These are phyloP conservation scores for Melanaphis sacchari DNA, from an alignment of 1,140 invertebrate species.

Conservation along the genomic window DNA sequence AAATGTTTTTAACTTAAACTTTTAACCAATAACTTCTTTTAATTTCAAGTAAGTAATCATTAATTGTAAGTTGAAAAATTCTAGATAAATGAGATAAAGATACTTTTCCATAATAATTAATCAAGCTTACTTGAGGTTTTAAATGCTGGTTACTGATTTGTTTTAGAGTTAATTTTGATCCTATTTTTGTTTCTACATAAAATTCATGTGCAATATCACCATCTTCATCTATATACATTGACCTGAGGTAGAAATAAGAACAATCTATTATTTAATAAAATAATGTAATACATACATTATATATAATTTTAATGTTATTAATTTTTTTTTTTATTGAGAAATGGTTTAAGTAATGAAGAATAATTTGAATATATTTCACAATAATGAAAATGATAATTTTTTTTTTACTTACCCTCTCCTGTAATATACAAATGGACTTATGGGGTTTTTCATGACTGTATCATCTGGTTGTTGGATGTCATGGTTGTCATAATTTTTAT, in stretches of 20 bases:
- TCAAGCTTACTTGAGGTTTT: conserved; percentile 63
- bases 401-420: conserved; percentile 58
- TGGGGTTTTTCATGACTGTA: background rate
- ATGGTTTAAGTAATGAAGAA: background rate
- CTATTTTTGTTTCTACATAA: conserved; percentile 65
- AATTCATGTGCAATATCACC: conserved; percentile 68
- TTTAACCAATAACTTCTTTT: background rate
- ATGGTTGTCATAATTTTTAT: background rate
- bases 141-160: conserved; percentile 62
- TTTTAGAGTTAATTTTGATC: conserved; percentile 63
- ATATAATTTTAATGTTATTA: no score
- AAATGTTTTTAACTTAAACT: background rate
- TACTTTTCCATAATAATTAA: background rate
- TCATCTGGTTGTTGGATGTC: background rate
- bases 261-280: background rate
- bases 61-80: background rate
- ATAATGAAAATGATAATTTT: background rate
- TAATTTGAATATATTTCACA: background rate
- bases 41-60: background rate
- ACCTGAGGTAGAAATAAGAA: conserved; percentile 63
- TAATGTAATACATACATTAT: conserved; percentile 26
- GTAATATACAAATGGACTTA: conserved; percentile 25
- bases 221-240: conserved; percentile 68
- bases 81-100: background rate
- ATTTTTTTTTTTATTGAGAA: background rate